Evolutionary conservation across 2,888 invertebrate species (phyloP).

Genomic region (Cosmia trapezina): DNA sequence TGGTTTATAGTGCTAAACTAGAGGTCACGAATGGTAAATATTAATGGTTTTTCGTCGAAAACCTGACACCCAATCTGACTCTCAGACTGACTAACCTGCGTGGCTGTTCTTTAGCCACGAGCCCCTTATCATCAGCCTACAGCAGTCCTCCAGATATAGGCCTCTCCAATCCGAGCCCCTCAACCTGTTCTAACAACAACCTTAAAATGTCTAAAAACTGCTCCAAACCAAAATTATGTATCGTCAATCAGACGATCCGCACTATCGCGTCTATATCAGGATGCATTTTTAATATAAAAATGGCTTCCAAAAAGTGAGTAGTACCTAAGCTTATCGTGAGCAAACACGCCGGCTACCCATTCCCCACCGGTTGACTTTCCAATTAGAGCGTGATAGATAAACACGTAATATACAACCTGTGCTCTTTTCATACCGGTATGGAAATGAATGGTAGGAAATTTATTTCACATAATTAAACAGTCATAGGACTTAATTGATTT

Average conservation of each 20-base stretch:
- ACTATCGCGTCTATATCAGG: conserved; percentile 51
- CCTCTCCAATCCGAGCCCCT: too few relatives aligned
- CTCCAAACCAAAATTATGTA: conserved; percentile 1
- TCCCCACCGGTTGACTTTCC: conserved; percentile 62
- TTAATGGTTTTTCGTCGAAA: too few relatives aligned
- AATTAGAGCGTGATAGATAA: conserved; percentile 63
- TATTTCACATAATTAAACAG: conserved; percentile 27
- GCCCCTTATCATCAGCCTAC: too few relatives aligned
- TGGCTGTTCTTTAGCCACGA: neutral
- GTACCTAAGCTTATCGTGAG: conserved; percentile 47
- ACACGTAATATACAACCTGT: conserved; percentile 39
- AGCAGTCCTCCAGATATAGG: neutral
- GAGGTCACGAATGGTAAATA: neutral
- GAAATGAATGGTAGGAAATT: conserved; percentile 20
- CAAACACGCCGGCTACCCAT: conserved; percentile 46
- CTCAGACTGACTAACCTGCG: neutral
- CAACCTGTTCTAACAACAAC: neutral
- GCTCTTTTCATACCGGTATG: conserved; percentile 20
- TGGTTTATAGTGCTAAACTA: neutral
- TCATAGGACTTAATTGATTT: conserved; percentile 33
- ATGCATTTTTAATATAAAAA: conserved; percentile 64
- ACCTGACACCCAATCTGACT: neutral
- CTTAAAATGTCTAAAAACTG: neutral
- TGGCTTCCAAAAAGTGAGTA: conserved; percentile 44
- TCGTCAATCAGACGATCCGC: conserved; percentile 31